phyloP scores from a whole-genome alignment of 2,113 vertebrate species.

The Terrapene triunguis region DNA sequence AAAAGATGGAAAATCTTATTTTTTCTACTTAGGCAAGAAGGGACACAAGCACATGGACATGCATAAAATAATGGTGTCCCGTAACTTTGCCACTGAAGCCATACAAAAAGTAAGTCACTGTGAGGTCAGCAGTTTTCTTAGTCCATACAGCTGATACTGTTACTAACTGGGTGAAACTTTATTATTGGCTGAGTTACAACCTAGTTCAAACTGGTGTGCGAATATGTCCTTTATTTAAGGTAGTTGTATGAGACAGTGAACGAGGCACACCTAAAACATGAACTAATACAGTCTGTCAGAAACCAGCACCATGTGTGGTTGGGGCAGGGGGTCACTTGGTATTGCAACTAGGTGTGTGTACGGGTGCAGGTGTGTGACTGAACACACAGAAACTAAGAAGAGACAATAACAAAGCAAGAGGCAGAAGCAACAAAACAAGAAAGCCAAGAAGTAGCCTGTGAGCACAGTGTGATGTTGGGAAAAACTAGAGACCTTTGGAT shows the following conservation, averaged over 20 bases:
- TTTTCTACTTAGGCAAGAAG: neutral
- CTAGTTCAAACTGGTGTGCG: neutral
- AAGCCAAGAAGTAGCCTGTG: neutral
- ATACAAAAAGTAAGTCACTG: neutral
- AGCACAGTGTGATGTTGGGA: neutral
- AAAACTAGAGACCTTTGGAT: neutral
- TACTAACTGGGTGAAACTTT: neutral
- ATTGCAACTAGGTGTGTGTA: neutral
- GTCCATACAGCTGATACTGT: neutral
- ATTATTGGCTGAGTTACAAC: neutral
- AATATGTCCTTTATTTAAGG: neutral
- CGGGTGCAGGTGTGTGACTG: neutral
- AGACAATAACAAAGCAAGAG: neutral
- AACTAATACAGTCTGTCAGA: neutral
- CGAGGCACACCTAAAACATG: neutral
- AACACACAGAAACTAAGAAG: neutral
- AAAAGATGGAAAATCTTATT: neutral
- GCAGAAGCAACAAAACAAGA: neutral
- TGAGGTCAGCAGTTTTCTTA: neutral
- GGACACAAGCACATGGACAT: neutral
- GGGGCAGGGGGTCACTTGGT: neutral
- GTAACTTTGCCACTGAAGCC: neutral
- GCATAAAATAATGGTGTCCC: neutral
- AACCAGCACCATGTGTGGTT: neutral
- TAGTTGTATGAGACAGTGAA: neutral